phyloP scores from a whole-genome alignment of 2,888 invertebrate species.

The Pollenia amentaria region DNA sequence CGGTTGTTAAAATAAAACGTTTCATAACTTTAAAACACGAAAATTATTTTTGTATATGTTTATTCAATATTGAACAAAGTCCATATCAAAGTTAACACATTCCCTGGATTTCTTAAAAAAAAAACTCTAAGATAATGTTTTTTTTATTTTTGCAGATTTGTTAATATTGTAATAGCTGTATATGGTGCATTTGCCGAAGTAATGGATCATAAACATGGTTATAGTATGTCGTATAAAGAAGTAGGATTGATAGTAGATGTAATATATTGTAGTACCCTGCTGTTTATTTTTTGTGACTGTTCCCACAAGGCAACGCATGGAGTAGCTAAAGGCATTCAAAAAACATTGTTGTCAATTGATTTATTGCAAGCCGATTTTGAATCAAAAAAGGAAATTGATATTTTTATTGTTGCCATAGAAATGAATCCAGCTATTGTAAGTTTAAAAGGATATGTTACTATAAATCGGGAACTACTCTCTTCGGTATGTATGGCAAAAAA shows the following conservation, averaged over 20 bases:
- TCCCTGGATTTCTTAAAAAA: no score
- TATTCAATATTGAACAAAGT: no score
- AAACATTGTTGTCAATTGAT: conserved; percentile 87
- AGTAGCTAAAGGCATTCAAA: conserved; percentile 88
- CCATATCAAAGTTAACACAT: no score
- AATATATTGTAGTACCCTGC: conserved; percentile 87
- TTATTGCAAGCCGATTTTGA: conserved; percentile 86
- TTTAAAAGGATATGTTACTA: conserved; percentile 88
- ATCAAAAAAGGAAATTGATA: conserved; percentile 88
- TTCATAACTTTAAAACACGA: no score
- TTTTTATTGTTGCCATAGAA: conserved; percentile 89
- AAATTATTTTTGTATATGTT: no score
- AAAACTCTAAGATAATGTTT: no score
- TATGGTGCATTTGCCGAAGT: conserved; percentile 89
- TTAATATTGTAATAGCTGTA: conserved; percentile 88
- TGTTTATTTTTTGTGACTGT: conserved; percentile 89
- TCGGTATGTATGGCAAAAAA: conserved; percentile 85
- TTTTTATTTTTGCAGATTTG: conserved; percentile 81
- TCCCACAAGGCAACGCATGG: conserved; percentile 88
- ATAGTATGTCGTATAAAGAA: conserved; percentile 88
- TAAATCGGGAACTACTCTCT: conserved; percentile 88
- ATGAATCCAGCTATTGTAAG: conserved; percentile 90
- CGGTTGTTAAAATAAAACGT: no score
- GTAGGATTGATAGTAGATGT: conserved; percentile 88
- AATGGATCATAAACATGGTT: conserved; percentile 86